Conservation (phyloP, 2,113 vertebrate species). For the Ploceus nigricollis region DNA sequence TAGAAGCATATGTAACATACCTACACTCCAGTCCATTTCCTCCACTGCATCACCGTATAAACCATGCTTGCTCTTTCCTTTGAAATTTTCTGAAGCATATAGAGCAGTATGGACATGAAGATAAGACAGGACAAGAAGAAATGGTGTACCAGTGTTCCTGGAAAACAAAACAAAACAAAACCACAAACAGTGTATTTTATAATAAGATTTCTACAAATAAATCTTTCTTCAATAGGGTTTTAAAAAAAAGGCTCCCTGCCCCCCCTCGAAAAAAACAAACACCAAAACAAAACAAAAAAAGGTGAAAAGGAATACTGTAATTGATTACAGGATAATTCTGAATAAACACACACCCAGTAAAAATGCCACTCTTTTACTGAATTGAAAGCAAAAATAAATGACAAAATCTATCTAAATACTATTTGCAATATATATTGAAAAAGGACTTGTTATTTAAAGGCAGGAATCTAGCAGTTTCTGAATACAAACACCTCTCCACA, state of each 20-base stretch:
- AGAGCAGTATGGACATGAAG: slow-evolving; percentile 88
- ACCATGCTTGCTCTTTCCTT: slow-evolving; percentile 80
- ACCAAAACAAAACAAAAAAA: background rate
- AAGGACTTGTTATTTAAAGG: background rate
- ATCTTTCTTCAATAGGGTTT: background rate
- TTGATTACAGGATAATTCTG: background rate
- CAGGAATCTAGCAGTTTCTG: background rate
- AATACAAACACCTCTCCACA: background rate
- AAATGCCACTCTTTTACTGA: background rate
- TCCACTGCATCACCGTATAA: slow-evolving; percentile 84
- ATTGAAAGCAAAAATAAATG: background rate
- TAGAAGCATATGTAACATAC: slow-evolving; percentile 61
- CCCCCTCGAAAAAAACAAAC: background rate
- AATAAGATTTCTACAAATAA: background rate
- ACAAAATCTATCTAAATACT: background rate
- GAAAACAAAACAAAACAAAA: background rate
- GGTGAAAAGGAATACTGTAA: background rate
- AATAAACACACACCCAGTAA: background rate
- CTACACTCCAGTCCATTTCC: slow-evolving; percentile 91
- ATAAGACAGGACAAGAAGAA: slow-evolving; percentile 85
- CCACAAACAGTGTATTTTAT: background rate
- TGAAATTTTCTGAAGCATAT: slow-evolving; percentile 76
- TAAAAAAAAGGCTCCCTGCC: background rate
- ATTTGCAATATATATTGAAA: background rate
- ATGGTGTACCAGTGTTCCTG: slow-evolving; percentile 74